phyloP scores from a whole-genome alignment of 92 coral and sea anemone genomes.

The Bergia sp. region DNA sequence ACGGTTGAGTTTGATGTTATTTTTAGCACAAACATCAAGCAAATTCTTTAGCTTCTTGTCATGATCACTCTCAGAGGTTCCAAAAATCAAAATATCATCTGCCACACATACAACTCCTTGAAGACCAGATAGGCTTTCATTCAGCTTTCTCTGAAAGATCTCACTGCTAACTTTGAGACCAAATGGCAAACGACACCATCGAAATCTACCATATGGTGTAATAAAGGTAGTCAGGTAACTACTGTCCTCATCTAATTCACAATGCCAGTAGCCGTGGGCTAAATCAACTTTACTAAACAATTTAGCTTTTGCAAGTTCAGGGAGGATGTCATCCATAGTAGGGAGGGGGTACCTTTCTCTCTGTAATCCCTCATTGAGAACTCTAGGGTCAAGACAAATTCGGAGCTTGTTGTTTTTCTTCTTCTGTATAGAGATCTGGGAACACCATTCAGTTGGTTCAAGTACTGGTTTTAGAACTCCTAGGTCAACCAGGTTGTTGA shows the following conservation, averaged over 20 bases:
- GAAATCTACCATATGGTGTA: conserved; percentile 29
- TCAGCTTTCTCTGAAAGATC: conserved; percentile 44
- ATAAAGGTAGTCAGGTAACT: conserved; percentile 44
- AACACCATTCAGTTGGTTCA: conserved; percentile 37
- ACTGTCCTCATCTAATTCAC: conserved; percentile 26
- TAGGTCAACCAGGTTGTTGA: conserved; percentile 24
- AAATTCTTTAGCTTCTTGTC: conserved; percentile 22
- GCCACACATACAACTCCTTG: conserved; percentile 39
- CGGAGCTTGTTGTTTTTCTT: conserved; percentile 29
- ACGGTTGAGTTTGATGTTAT: conserved; percentile 29
- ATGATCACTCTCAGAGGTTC: conserved; percentile 43
- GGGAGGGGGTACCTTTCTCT: conserved; percentile 51
- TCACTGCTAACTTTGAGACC: conserved; percentile 36
- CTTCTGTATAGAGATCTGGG: conserved; percentile 17
- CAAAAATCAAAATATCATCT: conserved; percentile 50
- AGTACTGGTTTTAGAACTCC: conserved; percentile 32
- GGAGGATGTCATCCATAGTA: conserved; percentile 41
- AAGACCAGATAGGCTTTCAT: conserved; percentile 43
- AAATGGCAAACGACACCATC: conserved; percentile 35
- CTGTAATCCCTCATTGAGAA: conserved; percentile 33
- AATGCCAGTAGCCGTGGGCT: conserved; percentile 48
- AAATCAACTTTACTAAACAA: conserved; percentile 40
- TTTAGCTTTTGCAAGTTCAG: conserved; percentile 45
- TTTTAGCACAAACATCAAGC: conserved; percentile 38
- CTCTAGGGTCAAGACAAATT: conserved; percentile 46